Percentiles rank a stretch among this genome's conserved stretches.
Conservation (phyloP, 2,113 vertebrate genomes). For the Pluvialis apricaria region DNA sequence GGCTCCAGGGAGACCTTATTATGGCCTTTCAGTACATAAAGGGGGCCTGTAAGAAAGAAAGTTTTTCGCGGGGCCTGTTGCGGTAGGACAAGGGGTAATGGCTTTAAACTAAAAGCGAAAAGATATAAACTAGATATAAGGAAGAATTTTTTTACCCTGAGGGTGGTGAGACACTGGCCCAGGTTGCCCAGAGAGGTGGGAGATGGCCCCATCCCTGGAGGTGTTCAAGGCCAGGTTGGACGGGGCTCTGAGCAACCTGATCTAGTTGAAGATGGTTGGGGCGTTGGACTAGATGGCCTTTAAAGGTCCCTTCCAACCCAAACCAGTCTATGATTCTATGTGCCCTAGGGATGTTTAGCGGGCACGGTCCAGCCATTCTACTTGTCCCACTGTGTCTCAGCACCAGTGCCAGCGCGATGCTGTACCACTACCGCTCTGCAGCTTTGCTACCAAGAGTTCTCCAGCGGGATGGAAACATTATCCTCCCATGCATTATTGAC, state of each 20-base stretch:
- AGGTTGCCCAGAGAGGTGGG: background rate
- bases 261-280: background rate
- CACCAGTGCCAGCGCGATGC: fast-evolving
- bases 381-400: fast-evolving
- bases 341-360: background rate
- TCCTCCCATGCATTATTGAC: background rate
- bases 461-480: background rate
- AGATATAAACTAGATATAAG: background rate
- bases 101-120: background rate
- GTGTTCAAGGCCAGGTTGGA: background rate
- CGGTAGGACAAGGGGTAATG: background rate
- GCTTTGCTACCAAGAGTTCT: background rate
- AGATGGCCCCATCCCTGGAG: background rate
- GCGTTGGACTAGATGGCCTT: background rate
- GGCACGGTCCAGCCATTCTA: fast-evolving
- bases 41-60: background rate
- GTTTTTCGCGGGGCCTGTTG: background rate
- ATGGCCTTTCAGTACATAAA: background rate
- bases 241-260: background rate
- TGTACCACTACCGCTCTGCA: background rate
- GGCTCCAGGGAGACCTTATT: background rate
- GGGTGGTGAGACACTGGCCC: background rate
- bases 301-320: background rate
- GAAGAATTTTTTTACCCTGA: background rate
- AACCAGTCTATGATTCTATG: background rate